phyloP scores from a whole-genome alignment of 1,140 invertebrate genomes.

The Platorchestia sp. region DNA sequence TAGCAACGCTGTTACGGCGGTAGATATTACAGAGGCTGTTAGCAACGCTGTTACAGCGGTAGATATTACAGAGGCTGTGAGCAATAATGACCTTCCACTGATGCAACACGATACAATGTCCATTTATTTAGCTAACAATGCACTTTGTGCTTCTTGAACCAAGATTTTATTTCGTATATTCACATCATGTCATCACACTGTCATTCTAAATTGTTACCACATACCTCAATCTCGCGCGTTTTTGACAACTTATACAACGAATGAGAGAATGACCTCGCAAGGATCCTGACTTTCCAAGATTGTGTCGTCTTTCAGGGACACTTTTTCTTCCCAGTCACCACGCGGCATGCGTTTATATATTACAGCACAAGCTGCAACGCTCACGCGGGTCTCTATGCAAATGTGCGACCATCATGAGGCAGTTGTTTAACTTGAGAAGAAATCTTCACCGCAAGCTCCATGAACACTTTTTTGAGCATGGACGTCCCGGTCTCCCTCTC shows the following conservation, averaged over 20 bases:
- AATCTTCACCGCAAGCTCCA: slow-evolving; percentile 6
- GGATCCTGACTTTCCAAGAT: background rate
- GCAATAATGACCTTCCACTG: no score
- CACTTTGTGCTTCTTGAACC: background rate
- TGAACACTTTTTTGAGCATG: background rate
- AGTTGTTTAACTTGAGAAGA: background rate
- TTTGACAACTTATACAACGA: background rate
- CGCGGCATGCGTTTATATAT: background rate
- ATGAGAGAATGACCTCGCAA: background rate
- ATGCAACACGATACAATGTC: no score
- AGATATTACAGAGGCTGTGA: no score
- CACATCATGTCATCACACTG: background rate
- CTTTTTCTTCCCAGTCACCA: background rate
- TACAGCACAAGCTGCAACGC: background rate
- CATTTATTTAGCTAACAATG: background rate
- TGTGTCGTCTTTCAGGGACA: background rate
- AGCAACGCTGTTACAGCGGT: no score
- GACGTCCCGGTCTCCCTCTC: background rate
- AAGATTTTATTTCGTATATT: background rate
- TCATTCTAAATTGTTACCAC: background rate
- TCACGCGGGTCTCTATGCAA: background rate
- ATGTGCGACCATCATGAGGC: background rate
- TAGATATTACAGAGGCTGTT: no score
- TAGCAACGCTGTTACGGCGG: no score
- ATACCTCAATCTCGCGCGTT: background rate